Percentiles rank a stretch among this genome's conserved stretches.
Evolutionary conservation across 2,888 invertebrate genomes (phyloP).

Genomic region (Drosophila prostipennis): DNA sequence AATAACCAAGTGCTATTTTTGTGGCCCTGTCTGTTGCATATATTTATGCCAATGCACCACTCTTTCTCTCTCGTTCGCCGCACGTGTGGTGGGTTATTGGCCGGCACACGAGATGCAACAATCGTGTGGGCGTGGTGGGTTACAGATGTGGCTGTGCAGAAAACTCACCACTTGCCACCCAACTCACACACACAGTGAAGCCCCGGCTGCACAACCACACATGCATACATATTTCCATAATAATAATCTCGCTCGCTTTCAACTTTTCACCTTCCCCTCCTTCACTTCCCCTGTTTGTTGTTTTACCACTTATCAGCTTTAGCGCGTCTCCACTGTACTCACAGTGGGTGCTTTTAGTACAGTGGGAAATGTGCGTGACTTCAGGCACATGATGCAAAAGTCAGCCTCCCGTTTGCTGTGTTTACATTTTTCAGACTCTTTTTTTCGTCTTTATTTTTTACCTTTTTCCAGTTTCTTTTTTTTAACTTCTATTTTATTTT

Average conservation of each 20-base stretch:
- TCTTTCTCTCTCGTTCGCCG: background rate
- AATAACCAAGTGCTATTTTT: background rate
- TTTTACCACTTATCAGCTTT: background rate
- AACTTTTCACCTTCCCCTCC: background rate
- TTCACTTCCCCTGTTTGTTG: background rate
- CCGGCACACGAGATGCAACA: conserved; percentile 63
- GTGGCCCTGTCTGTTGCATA: background rate
- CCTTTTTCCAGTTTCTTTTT: background rate
- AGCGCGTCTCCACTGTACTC: conserved; percentile 8
- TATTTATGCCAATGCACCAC: background rate
- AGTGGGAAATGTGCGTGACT: conserved; percentile 2
- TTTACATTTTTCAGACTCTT: background rate
- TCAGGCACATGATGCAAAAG: background rate
- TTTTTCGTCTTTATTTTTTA: background rate
- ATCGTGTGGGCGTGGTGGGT: conserved; percentile 19
- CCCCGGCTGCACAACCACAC: background rate
- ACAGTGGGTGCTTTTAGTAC: background rate
- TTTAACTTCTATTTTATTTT: background rate
- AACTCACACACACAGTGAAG: conserved; percentile 20
- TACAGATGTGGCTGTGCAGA: conserved; percentile 1
- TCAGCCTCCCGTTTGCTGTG: background rate
- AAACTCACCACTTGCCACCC: conserved; percentile 31
- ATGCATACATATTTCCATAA: background rate
- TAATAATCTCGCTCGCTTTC: background rate
- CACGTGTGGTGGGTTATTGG: conserved; percentile 52